These are phyloP conservation scores for Acomys russatus DNA, from an alignment of 2,797 vertebrate genomes.

Conservation along the genomic window DNA sequence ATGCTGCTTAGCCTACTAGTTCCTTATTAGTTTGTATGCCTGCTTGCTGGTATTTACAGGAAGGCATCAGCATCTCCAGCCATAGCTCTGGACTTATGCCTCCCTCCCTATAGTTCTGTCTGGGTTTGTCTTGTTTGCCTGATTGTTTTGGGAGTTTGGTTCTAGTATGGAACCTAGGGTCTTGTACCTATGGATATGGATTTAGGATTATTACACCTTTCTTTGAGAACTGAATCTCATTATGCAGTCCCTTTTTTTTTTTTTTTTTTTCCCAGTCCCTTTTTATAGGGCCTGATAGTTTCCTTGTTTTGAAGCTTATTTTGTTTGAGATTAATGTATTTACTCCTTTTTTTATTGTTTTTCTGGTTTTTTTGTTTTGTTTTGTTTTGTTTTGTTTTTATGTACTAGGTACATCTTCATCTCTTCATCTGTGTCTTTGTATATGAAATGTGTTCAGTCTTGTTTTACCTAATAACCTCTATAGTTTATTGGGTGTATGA, in stretches of 20 bases:
- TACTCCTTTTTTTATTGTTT: background rate
- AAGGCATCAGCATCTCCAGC: background rate
- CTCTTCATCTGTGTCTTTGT: background rate
- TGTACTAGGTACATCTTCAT: background rate
- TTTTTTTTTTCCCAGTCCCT: background rate
- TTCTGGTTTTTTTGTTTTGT: too few species aligned
- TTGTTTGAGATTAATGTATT: background rate
- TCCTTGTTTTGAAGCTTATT: slow-evolving; percentile 15
- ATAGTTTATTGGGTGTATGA: background rate
- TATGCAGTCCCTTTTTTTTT: background rate
- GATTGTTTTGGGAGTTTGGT: background rate
- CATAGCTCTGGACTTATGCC: background rate
- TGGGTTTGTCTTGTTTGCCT: background rate
- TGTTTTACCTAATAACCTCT: background rate
- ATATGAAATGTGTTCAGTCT: background rate
- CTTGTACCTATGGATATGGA: background rate
- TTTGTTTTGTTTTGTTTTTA: background rate
- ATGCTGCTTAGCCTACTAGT: background rate
- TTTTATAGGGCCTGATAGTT: background rate
- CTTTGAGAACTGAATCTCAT: background rate
- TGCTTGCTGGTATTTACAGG: background rate
- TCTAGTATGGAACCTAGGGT: background rate
- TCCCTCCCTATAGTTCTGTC: background rate
- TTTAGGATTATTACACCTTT: background rate
- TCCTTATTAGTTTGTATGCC: background rate